Percentiles rank a stretch among this genome's conserved stretches.
These are phyloP conservation scores for Epicampocera succincta DNA, from an alignment of 2,888 invertebrate genomes.

Conservation along the genomic window DNA sequence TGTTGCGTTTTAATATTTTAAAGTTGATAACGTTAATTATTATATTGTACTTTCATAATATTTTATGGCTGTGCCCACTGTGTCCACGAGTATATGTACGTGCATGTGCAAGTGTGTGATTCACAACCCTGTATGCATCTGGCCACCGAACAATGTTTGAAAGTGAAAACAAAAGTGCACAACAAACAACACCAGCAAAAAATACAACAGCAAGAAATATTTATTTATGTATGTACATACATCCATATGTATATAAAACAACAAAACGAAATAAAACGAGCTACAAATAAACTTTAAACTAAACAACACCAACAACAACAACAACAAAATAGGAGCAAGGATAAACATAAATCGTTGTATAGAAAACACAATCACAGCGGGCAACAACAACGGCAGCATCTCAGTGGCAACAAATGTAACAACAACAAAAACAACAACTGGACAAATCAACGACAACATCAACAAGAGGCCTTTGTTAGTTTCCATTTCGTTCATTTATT, in stretches of 20 bases:
- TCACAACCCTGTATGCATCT: conserved; percentile 22
- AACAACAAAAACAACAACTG: conserved; percentile 1
- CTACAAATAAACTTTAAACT: conserved; percentile 55
- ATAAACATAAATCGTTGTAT: conserved; percentile 67
- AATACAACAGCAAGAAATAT: conserved; percentile 26
- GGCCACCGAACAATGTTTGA: conserved; percentile 55
- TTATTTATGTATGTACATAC: no score
- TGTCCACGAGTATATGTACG: conserved; percentile 38
- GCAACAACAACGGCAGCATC: conserved; percentile 45
- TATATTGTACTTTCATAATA: no score
- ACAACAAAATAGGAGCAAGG: conserved; percentile 65
- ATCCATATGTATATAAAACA: no score
- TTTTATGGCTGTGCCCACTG: no score
- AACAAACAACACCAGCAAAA: conserved; percentile 32
- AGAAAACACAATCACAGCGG: conserved; percentile 61
- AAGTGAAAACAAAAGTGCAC: conserved; percentile 61
- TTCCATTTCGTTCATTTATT: conserved; percentile 20
- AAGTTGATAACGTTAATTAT: no score
- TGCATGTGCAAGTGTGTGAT: not conserved
- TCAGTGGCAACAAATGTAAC: conserved; percentile 22
- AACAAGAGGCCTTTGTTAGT: conserved; percentile 53
- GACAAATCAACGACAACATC: conserved; percentile 51
- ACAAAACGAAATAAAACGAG: conserved; percentile 56
- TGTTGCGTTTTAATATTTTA: no score
- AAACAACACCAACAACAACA: conserved; percentile 9